Evolutionary conservation across 2,888 invertebrate genomes (phyloP).

Genomic region (Diploptera punctata): DNA sequence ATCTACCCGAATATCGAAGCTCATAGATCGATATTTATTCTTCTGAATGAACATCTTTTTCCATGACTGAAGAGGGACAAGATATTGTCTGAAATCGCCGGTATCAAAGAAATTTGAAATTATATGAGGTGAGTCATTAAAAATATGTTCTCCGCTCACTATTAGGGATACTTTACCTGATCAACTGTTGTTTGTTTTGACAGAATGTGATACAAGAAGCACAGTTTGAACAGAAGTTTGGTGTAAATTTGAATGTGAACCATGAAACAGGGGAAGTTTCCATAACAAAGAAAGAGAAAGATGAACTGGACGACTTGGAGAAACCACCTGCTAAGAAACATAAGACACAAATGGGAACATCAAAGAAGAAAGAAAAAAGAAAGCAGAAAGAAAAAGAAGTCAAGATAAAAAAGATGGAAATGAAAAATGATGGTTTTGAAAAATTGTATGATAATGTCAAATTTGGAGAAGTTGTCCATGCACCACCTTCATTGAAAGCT

Average conservation of each 20-base stretch:
- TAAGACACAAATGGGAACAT: conserved; percentile 46
- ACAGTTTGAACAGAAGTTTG: conserved; percentile 66
- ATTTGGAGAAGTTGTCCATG: conserved; percentile 79
- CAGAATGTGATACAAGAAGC: conserved; percentile 62
- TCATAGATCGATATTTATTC: too few relatives aligned
- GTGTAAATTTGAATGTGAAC: conserved; percentile 64
- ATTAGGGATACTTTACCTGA: too few relatives aligned
- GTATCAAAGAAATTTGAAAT: too few relatives aligned
- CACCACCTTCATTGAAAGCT: conserved; percentile 69
- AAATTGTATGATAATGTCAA: conserved; percentile 65
- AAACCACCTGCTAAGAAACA: conserved; percentile 53
- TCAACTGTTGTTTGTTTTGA: conserved; percentile 19
- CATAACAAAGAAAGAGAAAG: conserved; percentile 58
- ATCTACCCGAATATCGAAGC: too few relatives aligned
- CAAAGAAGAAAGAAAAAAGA: conserved; percentile 54
- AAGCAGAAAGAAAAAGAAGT: conserved; percentile 63
- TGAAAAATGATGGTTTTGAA: conserved; percentile 48
- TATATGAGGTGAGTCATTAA: too few relatives aligned
- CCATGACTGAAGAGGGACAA: too few relatives aligned
- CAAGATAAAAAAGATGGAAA: conserved; percentile 18
- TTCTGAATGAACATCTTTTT: too few relatives aligned
- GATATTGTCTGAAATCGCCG: too few relatives aligned
- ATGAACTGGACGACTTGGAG: conserved; percentile 60
- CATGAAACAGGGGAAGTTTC: conserved; percentile 59
- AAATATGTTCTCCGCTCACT: too few relatives aligned